Base-by-base conservation (phyloP, 2,797 vertebrate genomes). In the Eleutherodactylus coqui region DNA sequence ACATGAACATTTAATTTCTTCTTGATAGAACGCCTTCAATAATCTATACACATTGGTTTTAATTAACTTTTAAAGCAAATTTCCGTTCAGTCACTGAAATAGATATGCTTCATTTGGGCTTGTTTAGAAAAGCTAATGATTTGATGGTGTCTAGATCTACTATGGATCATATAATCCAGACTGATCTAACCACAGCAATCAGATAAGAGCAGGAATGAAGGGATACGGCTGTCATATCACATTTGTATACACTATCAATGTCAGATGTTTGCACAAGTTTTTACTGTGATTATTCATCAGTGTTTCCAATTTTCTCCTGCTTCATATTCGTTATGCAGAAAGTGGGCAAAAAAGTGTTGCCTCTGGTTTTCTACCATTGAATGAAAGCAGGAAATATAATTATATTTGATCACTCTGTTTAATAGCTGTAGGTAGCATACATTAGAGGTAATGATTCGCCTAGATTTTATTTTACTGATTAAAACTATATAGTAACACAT, bases 1-100 rank as follows among this genome's bases (percentile, higher is more conserved):
- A 29, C 55, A n/a, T 62, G 64, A 79, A 87, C 70, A 72, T 84
- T 47, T 83, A 43, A 24, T 84, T 77, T 79, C 36, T 69, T 58
- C 41, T 75, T 36, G 64, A 73, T 34, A 53, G 60, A 79, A 79
- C 70, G 29, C 81, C 82, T 79, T 8, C 51, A 73, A 87, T 87
- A 87, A 90, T 85, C 84, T 84, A 76, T 76, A 47, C 82, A 84
- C 87, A 89, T 88, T 83, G 89, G 84, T 82, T 85, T 87, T 89
- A 91, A 83, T 89, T 86, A 93, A 83, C 51, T 64, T 72, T 62
- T 87, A 75, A 87, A 64, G 75, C 69, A 62, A 36, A 84, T 87
- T 87, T 87, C 86, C 82, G 49, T 45, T 64, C 34, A 43, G 75
- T 78, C 76, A 45, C 29, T 87, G 86, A 87, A 87, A 87, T 84